phyloP scores from a whole-genome alignment of 2,113 vertebrate genomes.

The Heterochromis multidens region DNA sequence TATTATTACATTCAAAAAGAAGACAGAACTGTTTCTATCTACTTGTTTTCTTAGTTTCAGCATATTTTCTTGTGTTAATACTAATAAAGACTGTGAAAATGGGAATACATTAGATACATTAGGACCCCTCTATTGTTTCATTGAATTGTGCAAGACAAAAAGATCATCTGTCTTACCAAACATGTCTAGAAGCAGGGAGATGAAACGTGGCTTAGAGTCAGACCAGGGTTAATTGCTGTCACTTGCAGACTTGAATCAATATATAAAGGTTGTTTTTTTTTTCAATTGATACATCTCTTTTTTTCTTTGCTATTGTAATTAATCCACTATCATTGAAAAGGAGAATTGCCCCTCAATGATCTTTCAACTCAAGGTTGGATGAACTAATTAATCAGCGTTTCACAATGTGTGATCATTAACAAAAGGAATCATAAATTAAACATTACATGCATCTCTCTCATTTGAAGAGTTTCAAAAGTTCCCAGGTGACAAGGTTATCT shows the following conservation, averaged over 20 bases:
- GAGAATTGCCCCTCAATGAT: neutral
- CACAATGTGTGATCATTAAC: neutral
- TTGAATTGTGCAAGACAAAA: neutral
- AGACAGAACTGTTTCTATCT: neutral
- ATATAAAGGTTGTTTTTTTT: neutral
- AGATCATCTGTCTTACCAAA: neutral
- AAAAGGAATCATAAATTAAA: neutral
- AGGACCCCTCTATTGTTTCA: neutral
- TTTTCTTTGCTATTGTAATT: neutral
- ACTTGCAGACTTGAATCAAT: neutral
- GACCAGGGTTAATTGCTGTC: neutral
- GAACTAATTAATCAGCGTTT: neutral
- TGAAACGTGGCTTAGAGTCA: neutral
- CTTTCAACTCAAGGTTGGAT: neutral
- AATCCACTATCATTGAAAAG: neutral
- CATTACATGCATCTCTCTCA: neutral
- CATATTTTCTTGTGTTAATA: neutral
- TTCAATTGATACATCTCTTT: neutral
- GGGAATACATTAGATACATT: neutral
- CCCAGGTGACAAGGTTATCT: slow-evolving; percentile 1
- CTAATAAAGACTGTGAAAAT: neutral
- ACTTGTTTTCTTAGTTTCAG: neutral
- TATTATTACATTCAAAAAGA: neutral
- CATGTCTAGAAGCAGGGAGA: neutral
- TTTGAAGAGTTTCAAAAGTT: neutral